These are phyloP conservation scores for Homarus americanus DNA, from an alignment of 1,140 invertebrate genomes.

Conservation along the genomic window DNA sequence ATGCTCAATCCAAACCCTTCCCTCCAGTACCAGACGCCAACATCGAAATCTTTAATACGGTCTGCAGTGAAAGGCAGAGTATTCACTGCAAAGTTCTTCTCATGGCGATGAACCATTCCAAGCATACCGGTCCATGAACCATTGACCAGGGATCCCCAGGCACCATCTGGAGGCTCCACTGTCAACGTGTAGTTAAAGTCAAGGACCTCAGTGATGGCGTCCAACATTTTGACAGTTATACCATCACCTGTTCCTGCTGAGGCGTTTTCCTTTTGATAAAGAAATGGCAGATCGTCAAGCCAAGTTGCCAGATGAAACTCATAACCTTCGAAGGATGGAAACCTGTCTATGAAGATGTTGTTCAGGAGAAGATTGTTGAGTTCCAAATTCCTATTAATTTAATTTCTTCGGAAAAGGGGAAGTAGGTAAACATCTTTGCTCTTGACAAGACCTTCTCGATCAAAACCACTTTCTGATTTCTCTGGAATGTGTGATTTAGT, in stretches of 20 bases:
- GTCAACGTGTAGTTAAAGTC: conserved; percentile 51
- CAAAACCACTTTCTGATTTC: conserved; percentile 4
- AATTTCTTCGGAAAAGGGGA: conserved; percentile 14
- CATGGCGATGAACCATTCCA: conserved; percentile 45
- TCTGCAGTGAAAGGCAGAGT: conserved; percentile 43
- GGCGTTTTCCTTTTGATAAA: neutral
- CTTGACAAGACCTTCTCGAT: neutral
- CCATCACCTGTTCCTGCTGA: conserved; percentile 9
- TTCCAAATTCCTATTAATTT: neutral
- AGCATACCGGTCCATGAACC: conserved; percentile 60
- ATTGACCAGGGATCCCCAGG: conserved; percentile 51
- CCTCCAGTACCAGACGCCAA: conserved; percentile 47
- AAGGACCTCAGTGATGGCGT: conserved; percentile 31
- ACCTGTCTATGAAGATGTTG: conserved; percentile 35
- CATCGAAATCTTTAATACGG: conserved; percentile 37
- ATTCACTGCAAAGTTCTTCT: conserved; percentile 70
- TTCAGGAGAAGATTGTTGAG: neutral
- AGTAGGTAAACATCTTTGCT: neutral
- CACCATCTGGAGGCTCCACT: neutral
- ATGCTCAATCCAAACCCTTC: conserved; percentile 57
- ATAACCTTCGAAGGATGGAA: conserved; percentile 33
- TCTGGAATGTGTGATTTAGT: neutral
- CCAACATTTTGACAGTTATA: conserved; percentile 35
- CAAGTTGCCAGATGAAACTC: conserved; percentile 38
- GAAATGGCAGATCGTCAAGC: conserved; percentile 2